These are phyloP conservation scores for Phaethon lepturus DNA, from an alignment of 2,113 vertebrate species.

Conservation along the genomic window DNA sequence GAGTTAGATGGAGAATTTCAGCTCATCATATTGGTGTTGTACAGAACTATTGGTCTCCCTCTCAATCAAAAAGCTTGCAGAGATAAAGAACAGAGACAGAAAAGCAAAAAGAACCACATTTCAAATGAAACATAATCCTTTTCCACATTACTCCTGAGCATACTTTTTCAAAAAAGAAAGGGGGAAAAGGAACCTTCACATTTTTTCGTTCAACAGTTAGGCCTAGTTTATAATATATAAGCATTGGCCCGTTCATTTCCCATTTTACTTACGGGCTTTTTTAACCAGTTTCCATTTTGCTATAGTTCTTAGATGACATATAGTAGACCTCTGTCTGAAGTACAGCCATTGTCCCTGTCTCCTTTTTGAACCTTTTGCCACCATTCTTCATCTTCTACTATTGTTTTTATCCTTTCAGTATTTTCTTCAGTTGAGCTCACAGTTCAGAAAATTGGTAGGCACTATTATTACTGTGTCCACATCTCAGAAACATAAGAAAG, in stretches of 20 bases:
- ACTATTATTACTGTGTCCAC: not conserved
- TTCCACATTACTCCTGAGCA: not conserved
- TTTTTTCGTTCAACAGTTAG: not conserved
- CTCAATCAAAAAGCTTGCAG: not conserved
- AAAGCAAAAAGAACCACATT: not conserved
- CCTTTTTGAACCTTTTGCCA: not conserved
- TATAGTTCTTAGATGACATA: not conserved
- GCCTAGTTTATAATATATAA: not conserved
- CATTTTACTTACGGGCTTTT: not conserved
- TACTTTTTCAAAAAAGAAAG: not conserved
- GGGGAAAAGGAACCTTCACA: not conserved
- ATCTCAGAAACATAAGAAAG: not conserved
- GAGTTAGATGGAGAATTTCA: not conserved
- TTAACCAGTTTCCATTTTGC: not conserved
- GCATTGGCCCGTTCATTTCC: not conserved
- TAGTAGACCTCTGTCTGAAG: not conserved
- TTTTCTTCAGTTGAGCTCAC: not conserved
- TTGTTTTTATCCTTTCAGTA: not conserved
- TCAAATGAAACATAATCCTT: not conserved
- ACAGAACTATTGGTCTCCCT: not conserved
- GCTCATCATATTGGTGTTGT: not conserved
- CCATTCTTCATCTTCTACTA: not conserved
- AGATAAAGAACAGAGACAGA: not conserved
- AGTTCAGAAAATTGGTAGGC: not conserved
- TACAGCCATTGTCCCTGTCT: not conserved